Percentiles rank a stretch among this genome's conserved stretches.
Conservation (phyloP, 2,113 vertebrate genomes). For the Syrmaticus mikado region DNA sequence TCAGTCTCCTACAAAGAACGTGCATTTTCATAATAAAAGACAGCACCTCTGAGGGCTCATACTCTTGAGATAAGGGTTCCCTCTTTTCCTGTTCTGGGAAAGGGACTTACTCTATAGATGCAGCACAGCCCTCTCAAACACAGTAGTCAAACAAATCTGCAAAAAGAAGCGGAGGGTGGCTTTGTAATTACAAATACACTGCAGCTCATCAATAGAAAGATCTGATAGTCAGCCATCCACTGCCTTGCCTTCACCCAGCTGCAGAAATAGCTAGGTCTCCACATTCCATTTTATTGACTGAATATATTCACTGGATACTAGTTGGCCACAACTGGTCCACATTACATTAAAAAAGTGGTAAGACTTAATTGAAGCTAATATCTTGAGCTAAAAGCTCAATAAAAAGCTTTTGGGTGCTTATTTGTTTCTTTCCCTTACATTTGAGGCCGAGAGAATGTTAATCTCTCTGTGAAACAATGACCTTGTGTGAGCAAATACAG, state of each 20-base stretch:
- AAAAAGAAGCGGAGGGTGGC: neutral
- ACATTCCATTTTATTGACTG: neutral
- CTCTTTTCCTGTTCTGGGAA: neutral
- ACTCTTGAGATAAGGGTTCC: neutral
- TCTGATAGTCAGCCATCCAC: neutral
- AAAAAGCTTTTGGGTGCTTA: neutral
- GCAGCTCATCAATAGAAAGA: neutral
- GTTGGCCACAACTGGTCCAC: neutral
- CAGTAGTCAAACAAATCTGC: neutral
- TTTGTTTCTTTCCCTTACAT: neutral
- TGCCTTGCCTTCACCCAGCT: neutral
- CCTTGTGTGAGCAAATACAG: neutral
- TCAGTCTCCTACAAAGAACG: neutral
- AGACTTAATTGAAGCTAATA: neutral
- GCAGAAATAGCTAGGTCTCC: neutral
- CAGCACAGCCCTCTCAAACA: neutral
- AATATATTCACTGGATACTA: neutral
- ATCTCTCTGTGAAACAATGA: neutral
- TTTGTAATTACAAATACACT: neutral
- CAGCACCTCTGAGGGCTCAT: neutral
- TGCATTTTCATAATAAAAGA: neutral
- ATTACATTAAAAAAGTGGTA: neutral
- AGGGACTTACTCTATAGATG: neutral
- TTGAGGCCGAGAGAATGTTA: neutral
- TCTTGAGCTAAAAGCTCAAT: neutral